Evolutionary conservation across 2,888 invertebrate species (phyloP), one percentile per base, ranked within the genome.

Genomic region (Cryptocephalus moraei): DNA sequence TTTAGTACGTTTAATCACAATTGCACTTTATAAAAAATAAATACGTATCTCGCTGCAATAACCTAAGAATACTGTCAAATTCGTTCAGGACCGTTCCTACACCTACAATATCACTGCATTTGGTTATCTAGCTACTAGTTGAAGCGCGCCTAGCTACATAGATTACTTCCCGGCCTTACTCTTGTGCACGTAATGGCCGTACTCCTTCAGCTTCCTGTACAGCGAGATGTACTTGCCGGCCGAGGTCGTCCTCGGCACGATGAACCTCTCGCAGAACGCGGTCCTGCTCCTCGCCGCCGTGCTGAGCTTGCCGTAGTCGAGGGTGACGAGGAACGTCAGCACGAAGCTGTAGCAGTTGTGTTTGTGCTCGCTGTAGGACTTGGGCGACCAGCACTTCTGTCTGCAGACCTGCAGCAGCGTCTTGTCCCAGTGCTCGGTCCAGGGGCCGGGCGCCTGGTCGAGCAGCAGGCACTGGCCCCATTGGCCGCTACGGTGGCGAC

Each of bases 271-370:
- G 64, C 91, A 91, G 70, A 91, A 86, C 31, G 75, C 72, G 49
- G 84, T 86, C 55, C 84, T 70, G 56, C 68, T 81, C 9, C 72
- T 71, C 12, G 86, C 84, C 43, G 82, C 81, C 56, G 80, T 77
- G 45, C 84, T 84, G 38, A 88, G 73, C 56, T 78, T 79, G 8
- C 81, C 82, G 61, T 85, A 84, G 56, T 81, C 79, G 11, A 92
- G 75, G 38, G 79, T 77, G 61, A 81, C 77, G 46, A 92, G 70
- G 69, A 91, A 91, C 33, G 83, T 80, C 49, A 91, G 73, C 9
- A 91, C 88, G 71, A 92, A 92, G 40, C 84, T 83, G 63, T 90
- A 91, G 66, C 92, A 92, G 68, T 92, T 92, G 70, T 86, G 81
- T 40, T 76, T 75, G 52, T 80, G 79, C 71, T 87, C 85, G 62